Evolutionary conservation across 35 echinoderm and acorn worm species (phyloP), one percentile per base, ranked within the genome.

Genomic region (Apostichopus japonicus): DNA sequence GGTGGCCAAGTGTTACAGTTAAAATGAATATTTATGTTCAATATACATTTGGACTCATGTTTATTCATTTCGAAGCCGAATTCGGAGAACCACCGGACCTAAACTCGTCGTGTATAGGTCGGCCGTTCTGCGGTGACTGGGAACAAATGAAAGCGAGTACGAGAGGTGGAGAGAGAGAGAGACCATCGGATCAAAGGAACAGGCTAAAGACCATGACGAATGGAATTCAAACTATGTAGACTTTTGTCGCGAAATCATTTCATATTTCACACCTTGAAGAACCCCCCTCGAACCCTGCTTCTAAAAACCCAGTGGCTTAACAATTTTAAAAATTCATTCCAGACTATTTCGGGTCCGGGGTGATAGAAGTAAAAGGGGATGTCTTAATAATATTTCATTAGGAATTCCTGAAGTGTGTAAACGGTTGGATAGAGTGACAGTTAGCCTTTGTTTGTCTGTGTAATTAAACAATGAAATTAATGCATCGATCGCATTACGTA

Each of bases 381-480:
- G 71, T 23, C 71, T 75, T 75, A 19, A 23, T 75, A 44, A 75
- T 19, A 23, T 75, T 84, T 23, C 56, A 58, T 59, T 57, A 5
- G 54, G 57, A 84, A 84, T 84, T 84, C 81, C 81, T 59, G 81
- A 57, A 84, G 55, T 57, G 55, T 57, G 17, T 84, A 84, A 84
- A 84, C 17, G 54, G 81, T 84, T 23, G 54, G 55, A 84, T 57
- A 17, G 10, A 55, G 54, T 84, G 81, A 84, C 81, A 58, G 53
- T 10, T 84, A 17, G 27, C 9, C 15, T 84, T 84, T 84, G 81
- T 84, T 84, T 84, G 81, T 55, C 6, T 22, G 81, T 58, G 54
- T 84, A 84, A 84, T 84, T 84, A 84, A 84, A 84, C 81, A 57
- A 58, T 84, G 81, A 58, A 84, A 84, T 84, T 84, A 84, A 59